A percentile compares a stretch with the other conserved stretches of the same genome.
Conservation (phyloP, 2,113 vertebrate genomes). For the Pseudopipra pipra region DNA sequence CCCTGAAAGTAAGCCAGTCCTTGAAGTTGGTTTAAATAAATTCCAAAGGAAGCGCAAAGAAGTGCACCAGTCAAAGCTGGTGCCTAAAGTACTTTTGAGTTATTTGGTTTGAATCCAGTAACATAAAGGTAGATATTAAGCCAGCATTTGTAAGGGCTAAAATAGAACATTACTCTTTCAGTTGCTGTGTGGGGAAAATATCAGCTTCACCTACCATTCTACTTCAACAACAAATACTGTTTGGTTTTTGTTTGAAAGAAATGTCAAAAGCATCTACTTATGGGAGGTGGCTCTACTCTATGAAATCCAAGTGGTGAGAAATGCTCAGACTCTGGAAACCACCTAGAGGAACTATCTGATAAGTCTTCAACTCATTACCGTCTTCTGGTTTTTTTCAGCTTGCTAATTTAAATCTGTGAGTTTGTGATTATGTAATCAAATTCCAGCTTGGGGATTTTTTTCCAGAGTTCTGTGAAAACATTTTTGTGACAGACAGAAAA, state of each 20-base stretch:
- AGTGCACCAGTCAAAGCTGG: background rate
- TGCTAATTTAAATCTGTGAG: background rate
- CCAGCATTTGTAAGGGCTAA: background rate
- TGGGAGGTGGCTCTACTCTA: background rate
- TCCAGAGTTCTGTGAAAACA: background rate
- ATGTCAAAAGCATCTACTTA: background rate
- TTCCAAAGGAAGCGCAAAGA: background rate
- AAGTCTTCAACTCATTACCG: background rate
- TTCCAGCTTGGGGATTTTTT: background rate
- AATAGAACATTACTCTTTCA: background rate
- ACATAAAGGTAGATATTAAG: background rate
- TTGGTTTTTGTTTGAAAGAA: background rate
- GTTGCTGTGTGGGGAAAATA: background rate
- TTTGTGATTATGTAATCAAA: background rate
- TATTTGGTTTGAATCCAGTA: background rate
- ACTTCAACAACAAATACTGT: background rate
- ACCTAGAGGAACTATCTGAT: background rate
- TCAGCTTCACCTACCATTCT: background rate
- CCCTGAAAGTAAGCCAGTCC: background rate
- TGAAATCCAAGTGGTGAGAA: background rate
- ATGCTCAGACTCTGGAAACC: background rate
- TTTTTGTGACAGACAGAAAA: background rate
- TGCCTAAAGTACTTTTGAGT: background rate
- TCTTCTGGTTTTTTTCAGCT: background rate
- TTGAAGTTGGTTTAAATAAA: background rate